phyloP scores from a whole-genome alignment of 2,113 vertebrate species.

The Hiodon tergisus region DNA sequence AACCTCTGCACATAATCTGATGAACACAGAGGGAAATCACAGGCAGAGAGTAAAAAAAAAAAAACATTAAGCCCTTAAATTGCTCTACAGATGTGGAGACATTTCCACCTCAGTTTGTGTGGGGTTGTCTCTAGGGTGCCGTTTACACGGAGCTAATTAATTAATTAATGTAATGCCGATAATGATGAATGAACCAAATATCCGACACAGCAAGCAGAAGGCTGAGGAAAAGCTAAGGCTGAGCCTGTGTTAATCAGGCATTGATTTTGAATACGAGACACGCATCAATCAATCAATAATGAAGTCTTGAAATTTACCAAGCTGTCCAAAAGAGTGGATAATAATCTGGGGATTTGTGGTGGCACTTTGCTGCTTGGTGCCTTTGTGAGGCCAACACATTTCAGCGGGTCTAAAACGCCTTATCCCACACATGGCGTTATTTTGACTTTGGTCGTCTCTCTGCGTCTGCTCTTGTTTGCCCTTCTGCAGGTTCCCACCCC shows the following conservation, averaged over 20 bases:
- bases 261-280: too few relatives aligned
- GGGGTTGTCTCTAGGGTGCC: not conserved
- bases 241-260: too few relatives aligned
- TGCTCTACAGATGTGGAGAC: not conserved
- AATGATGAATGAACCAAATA: slow-evolving; percentile 6
- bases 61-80: not conserved
- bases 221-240: not conserved
- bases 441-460: not conserved
- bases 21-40: not conserved
- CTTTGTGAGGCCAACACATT: too few relatives aligned
- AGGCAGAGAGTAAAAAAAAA: not conserved
- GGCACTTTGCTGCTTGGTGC: too few relatives aligned
- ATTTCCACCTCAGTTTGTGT: not conserved
- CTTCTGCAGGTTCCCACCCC: slow-evolving; percentile 64
- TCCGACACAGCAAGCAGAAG: not conserved
- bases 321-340: too few relatives aligned
- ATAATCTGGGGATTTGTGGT: too few relatives aligned
- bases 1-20: not conserved
- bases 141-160: not conserved
- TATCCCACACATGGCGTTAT: not conserved
- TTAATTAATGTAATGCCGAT: slow-evolving; percentile 2
- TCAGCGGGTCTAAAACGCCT: too few relatives aligned
- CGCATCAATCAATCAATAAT: too few relatives aligned
- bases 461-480: not conserved
- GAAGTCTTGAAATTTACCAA: too few relatives aligned